Base-by-base conservation (phyloP, 2,888 invertebrate species). In the Augochlorella aurata region DNA sequence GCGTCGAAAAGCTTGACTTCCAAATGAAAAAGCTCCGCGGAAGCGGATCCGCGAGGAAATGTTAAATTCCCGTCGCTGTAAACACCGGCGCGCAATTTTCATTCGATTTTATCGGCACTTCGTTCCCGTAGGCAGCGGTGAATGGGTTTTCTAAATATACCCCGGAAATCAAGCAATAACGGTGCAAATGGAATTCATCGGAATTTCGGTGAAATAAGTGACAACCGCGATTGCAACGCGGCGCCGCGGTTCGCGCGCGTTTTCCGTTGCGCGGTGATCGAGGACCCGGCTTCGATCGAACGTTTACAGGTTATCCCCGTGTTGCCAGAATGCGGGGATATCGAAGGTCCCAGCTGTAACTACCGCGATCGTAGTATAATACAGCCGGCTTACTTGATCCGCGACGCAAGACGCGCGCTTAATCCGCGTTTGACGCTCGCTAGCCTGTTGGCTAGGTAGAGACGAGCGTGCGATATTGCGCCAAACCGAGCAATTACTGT, bases 401-500 rank as follows among this genome's bases (percentile, higher is more conserved):
- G 52, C 24, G 68, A 44, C 38, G 47, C 77, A 79, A 83, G 83
- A 85, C 70, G 77, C 75, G 77, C 77, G 82, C 73, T 85, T 89
- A 89, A 89, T 89, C 85, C 83, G 72, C 85, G 88, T 85, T 84
- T 83, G 82, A 87, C 87, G 87, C 69, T 85, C 80, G 72, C 78
- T 78, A 81, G 84, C 73, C 74, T 78, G 80, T 72, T 75, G 73
- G 80, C 80, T 78, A 67, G 47, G 67, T 67, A 88, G 63, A 79
- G 83, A 79, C 88, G 79, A 67, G 79, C 83, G 80, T 85, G 83
- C 88, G 89, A 90, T 90, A 90, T 91, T 89, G 88, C 89, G 88
- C 91, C 89, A 90, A 91, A 89, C 88, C 91, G 90, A 88, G 89
- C 90, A 90, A 91, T 91, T 89, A 91, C 89, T 85, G 87, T 74